Conservation (phyloP, 2,113 vertebrate genomes). For the Misgurnus anguillicaudatus region DNA sequence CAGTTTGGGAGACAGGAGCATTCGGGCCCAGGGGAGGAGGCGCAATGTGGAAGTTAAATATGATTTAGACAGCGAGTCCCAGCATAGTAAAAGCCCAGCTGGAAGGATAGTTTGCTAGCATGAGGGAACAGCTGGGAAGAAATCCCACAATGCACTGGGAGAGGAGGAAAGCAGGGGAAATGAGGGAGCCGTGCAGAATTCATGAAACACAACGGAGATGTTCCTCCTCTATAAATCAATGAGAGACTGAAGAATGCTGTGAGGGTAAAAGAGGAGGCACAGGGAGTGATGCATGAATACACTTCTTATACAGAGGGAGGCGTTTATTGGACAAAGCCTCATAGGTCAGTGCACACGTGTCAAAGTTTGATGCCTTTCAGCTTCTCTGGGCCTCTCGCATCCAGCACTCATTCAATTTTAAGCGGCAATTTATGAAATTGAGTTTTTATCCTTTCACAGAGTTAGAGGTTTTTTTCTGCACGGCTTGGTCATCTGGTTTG, state of each 20-base stretch:
- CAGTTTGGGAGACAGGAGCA: constrained; percentile 7
- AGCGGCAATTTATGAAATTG: constrained; percentile 28
- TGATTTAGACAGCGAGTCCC: constrained; percentile 30
- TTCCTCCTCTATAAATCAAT: constrained; percentile 6
- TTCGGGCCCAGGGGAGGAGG: not conserved
- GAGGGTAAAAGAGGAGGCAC: not conserved
- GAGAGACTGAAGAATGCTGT: not conserved
- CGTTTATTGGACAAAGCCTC: constrained; percentile 4
- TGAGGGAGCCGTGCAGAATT: not conserved
- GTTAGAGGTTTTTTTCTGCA: not conserved
- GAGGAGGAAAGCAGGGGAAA: not conserved
- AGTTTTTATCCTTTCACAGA: constrained; percentile 8
- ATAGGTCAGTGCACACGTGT: constrained; percentile 22
- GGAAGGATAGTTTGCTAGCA: constrained; percentile 16
- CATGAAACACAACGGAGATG: constrained; percentile 4
- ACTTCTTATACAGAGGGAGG: constrained; percentile 31
- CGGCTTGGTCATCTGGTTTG: constrained; percentile 38
- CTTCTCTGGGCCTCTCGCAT: constrained; percentile 18
- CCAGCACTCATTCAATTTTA: not conserved
- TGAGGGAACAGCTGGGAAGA: constrained; percentile 75
- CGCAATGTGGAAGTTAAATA: not conserved
- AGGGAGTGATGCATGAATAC: constrained; percentile 11
- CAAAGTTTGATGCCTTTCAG: constrained; percentile 30
- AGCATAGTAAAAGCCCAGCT: constrained; percentile 33
- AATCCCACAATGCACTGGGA: constrained; percentile 68